Conservation (phyloP, 2,888 invertebrate species). For the Schizotus pectinicornis region DNA sequence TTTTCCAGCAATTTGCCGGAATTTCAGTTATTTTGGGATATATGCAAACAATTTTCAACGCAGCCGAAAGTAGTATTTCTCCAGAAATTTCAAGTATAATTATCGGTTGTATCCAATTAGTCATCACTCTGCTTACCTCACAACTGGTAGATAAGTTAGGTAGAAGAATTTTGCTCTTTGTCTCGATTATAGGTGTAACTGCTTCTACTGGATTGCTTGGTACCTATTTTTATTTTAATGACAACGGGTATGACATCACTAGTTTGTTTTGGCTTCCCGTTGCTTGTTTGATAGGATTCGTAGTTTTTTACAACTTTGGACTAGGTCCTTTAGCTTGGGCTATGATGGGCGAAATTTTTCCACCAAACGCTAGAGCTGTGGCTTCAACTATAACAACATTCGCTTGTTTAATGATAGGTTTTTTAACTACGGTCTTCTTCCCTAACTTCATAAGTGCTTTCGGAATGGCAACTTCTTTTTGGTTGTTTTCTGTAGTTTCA, state of each 20-base stretch:
- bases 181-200: conserved; percentile 69
- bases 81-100: conserved; percentile 74
- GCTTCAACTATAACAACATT: conserved; percentile 54
- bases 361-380: conserved; percentile 74
- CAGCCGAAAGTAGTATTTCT: conserved; percentile 54
- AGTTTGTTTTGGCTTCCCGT: conserved; percentile 73
- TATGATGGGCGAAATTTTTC: conserved; percentile 81
- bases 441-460: conserved; percentile 21
- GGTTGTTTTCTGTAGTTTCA: conserved; percentile 9
- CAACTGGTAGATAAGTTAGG: conserved; percentile 79
- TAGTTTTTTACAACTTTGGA: conserved; percentile 71
- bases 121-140: conserved; percentile 72
- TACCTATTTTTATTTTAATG: conserved; percentile 70
- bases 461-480: conserved; percentile 13
- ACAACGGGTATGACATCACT: conserved; percentile 2
- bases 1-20: conserved; percentile 60
- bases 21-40: conserved; percentile 81
- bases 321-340: conserved; percentile 83
- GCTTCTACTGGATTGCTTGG: conserved; percentile 71
- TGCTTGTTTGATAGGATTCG: conserved; percentile 71
- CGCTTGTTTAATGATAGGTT: conserved; percentile 32
- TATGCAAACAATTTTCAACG: conserved; percentile 71
- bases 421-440: conserved; percentile 39
- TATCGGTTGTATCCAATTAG: conserved; percentile 75
- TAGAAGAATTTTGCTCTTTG: conserved; percentile 70